Evolutionary conservation across 2,888 invertebrate species (phyloP).

Genomic region (Caenorhabditis angaria): DNA sequence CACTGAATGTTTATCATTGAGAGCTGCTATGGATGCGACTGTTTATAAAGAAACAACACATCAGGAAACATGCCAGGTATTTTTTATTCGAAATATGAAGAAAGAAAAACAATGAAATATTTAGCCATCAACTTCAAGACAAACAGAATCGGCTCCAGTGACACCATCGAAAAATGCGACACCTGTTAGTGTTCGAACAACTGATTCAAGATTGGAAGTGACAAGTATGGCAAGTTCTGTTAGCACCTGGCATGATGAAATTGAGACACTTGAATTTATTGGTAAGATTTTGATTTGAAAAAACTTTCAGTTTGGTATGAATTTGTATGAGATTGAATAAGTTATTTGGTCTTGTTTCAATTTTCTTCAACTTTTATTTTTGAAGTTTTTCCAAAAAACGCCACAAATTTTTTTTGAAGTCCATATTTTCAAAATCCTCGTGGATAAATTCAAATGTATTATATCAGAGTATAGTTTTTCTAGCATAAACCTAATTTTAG

Average conservation of each 20-base stretch:
- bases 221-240: conserved; percentile 51
- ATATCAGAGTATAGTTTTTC: too few relatives aligned
- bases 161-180: conserved; percentile 16
- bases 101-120: too few relatives aligned
- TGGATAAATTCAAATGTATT: too few relatives aligned
- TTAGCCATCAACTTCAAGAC: conserved; percentile 27
- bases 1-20: conserved; percentile 46
- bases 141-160: conserved; percentile 7
- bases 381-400: too few relatives aligned
- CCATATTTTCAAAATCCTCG: too few relatives aligned
- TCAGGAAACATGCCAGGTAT: neutral
- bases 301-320: too few relatives aligned
- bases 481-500: too few relatives aligned
- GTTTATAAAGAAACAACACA: neutral
- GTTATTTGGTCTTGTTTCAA: neutral
- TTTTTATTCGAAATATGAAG: neutral
- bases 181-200: conserved; percentile 29
- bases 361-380: too few relatives aligned
- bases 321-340: too few relatives aligned
- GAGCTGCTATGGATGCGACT: conserved; percentile 41
- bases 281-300: too few relatives aligned
- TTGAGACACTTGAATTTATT: conserved; percentile 52
- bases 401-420: too few relatives aligned
- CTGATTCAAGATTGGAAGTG: conserved; percentile 40
- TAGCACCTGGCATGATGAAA: conserved; percentile 56